These are phyloP conservation scores for Sphaeramia orbicularis DNA, from an alignment of 2,797 vertebrate species.

Conservation along the genomic window DNA sequence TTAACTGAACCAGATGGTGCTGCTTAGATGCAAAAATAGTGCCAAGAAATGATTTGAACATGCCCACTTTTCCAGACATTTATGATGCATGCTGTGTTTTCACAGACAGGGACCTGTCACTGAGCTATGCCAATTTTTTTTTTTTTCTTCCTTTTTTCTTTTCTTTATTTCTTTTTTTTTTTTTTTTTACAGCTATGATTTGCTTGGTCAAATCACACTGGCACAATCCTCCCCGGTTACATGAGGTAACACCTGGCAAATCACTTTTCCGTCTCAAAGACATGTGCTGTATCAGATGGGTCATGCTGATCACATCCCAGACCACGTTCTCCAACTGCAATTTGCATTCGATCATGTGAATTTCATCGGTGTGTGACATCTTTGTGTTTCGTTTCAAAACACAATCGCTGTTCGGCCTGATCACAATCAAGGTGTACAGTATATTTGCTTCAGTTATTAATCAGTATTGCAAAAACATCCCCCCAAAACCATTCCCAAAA, in stretches of 20 bases:
- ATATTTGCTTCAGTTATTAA: too few relatives aligned
- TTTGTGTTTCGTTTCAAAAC: neutral
- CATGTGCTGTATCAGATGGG: conserved; percentile 25
- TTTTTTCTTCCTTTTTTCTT: too few relatives aligned
- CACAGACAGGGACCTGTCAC: conserved; percentile 8
- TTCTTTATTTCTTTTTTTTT: too few relatives aligned
- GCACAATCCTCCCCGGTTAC: neutral
- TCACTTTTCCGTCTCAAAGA: conserved; percentile 15
- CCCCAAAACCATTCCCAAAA: too few relatives aligned
- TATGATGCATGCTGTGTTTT: neutral
- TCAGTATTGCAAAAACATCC: too few relatives aligned
- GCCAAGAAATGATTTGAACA: conserved; percentile 42
- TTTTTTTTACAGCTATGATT: neutral
- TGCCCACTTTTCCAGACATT: conserved; percentile 35
- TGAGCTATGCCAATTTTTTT: neutral
- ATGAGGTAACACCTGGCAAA: conserved; percentile 20
- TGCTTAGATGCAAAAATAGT: conserved; percentile 34
- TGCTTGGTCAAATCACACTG: conserved; percentile 12
- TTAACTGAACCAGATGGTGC: conserved; percentile 52
- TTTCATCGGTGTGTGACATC: neutral
- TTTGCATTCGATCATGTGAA: neutral
- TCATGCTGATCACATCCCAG: conserved; percentile 12
- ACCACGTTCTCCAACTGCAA: neutral
- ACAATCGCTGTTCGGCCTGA: too few relatives aligned
- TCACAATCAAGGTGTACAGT: too few relatives aligned